Conservation (phyloP, 2,888 invertebrate genomes). For the Stenodema calcarata region DNA sequence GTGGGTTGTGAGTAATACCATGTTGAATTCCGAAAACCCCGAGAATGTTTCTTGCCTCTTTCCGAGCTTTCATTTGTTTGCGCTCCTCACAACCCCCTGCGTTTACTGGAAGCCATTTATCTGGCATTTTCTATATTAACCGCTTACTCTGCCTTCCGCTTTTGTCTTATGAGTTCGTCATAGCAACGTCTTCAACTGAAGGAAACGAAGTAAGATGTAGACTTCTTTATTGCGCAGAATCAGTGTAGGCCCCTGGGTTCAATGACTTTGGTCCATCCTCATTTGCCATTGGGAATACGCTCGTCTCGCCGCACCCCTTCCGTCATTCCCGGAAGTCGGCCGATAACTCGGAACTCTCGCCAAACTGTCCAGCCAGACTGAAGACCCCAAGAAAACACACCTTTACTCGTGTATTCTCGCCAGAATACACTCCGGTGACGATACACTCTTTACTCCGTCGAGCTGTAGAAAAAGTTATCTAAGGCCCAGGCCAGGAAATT, state of each 20-base stretch:
- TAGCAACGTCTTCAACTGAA: not conserved
- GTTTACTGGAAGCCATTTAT: not conserved
- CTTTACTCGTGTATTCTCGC: no score
- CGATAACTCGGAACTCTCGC: no score
- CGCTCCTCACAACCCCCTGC: not conserved
- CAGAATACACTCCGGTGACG: no score
- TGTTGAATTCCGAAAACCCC: not conserved
- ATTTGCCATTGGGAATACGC: not conserved
- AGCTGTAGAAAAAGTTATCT: no score
- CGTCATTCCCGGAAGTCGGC: not conserved
- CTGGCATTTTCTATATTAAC: not conserved
- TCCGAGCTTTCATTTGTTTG: not conserved
- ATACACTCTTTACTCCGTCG: no score
- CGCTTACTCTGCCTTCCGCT: not conserved
- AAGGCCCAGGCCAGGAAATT: no score
- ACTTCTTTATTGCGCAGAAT: constrained; percentile 30
- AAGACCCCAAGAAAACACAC: no score
- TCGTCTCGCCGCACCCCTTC: not conserved
- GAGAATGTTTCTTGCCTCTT: not conserved
- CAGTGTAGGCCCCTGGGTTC: not conserved
- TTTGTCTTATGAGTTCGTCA: not conserved
- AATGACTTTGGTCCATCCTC: constrained; percentile 3
- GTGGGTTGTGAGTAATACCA: not conserved
- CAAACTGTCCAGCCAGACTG: no score
- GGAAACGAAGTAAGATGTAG: not conserved